These are phyloP conservation scores for Creontiades dilutus DNA, from an alignment of 2,888 invertebrate species.

Conservation along the genomic window DNA sequence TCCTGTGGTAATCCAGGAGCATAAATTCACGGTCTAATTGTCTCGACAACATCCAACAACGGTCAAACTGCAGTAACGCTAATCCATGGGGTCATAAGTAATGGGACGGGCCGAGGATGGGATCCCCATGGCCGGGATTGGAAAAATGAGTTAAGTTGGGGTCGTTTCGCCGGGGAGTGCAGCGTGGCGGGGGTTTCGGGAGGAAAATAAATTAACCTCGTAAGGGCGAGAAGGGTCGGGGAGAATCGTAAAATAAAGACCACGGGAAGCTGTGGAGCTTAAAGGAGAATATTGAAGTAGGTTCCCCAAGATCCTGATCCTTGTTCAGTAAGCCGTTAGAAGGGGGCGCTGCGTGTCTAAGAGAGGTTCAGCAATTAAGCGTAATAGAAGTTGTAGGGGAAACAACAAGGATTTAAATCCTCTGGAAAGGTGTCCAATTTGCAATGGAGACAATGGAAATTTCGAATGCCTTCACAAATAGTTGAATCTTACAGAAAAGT, in stretches of 20 bases:
- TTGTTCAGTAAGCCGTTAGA: conserved; percentile 29
- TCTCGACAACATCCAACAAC: conserved; percentile 52
- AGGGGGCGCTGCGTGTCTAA: not conserved
- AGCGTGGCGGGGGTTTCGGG: not conserved
- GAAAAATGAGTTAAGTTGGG: conserved; percentile 52
- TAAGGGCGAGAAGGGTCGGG: not conserved
- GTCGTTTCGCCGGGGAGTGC: not conserved
- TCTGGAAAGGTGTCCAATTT: not conserved
- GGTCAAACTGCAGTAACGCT: conserved; percentile 47
- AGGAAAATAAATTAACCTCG: conserved; percentile 13
- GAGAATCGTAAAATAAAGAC: conserved; percentile 27
- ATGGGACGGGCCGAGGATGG: conserved; percentile 3
- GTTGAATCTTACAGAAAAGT: no score
- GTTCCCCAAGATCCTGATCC: conserved; percentile 41
- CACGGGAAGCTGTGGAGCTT: conserved; percentile 6
- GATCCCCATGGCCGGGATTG: conserved; percentile 3
- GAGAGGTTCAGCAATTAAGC: conserved; percentile 24
- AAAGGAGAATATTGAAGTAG: conserved; percentile 42
- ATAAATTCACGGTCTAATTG: conserved; percentile 42
- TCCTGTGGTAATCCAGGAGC: conserved; percentile 14
- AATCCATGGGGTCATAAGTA: conserved; percentile 44
- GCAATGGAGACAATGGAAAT: no score
- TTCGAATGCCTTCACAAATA: no score
- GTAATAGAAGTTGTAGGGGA: conserved; percentile 17
- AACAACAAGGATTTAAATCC: conserved; percentile 8